Evolutionary conservation across 2,113 vertebrate species (phyloP), one percentile per base, ranked within the genome.

Genomic region (Mandrillus leucophaeus): DNA sequence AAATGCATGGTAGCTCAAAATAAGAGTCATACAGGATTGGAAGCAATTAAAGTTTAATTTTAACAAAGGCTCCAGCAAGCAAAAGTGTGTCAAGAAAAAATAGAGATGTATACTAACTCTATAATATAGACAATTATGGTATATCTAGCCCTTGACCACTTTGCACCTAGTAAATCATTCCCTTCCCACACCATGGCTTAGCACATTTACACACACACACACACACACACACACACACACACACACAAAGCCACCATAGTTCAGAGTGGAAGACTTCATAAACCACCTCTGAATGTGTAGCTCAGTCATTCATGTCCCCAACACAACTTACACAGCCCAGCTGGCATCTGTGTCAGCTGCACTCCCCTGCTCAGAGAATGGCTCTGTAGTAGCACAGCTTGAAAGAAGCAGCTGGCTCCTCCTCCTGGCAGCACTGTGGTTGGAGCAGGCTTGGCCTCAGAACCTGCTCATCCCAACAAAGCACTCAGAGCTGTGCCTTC

Each of bases 371-470:
- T 9, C 23, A 35, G 68, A 94, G 88, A 87, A 75, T 7, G 61
- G 68, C 85, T 55, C 57, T 43, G 7, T 18, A 45, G 96, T 72
- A 70, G 40, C 57, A 2, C 3, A 5, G 55, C 80, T 76, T 55
- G 50, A 38, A 52, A 93, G 93, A 32, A 59, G 76, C 87, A 93
- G 87, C 93, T 92, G 97, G 89, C 61, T 16, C 52, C 48, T 35
- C 88, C 40, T 16, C n/a, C 68, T 50, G 18, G 73, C 38, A 45
- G 64, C 18, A 25, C 17, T 9, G 40, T 5, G 78, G 11, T 4
- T 8, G 81, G 59, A 25, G 80, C 27, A 40, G 64, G 20, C 43
- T 43, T 0, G 3, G 52, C 40, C 68, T 57, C 30, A 25, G 25
- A 50, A 61, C 64, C 50, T 70, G 55, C 80, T 84, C 64, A 30